These are phyloP conservation scores for Pseudococcus jackbeardsleyi DNA, from an alignment of 2,888 invertebrate species.

Conservation along the genomic window DNA sequence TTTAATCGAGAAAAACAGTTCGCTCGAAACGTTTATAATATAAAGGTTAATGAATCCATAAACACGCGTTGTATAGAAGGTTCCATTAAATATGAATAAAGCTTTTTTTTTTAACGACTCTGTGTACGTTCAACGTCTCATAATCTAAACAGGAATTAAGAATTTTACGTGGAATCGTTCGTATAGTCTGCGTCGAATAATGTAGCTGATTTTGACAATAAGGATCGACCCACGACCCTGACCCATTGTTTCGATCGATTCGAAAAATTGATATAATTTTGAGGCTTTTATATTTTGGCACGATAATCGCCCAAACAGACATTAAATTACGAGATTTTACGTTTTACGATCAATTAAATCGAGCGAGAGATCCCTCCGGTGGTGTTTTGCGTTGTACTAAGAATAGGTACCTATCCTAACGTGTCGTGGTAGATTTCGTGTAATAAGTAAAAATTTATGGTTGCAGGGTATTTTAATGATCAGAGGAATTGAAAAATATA, in stretches of 20 bases:
- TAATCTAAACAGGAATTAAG: neutral
- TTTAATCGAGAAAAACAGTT: neutral
- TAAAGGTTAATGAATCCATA: slow-evolving; percentile 44
- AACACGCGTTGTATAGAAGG: neutral
- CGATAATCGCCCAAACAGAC: neutral
- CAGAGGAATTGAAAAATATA: no score
- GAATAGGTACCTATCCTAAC: neutral
- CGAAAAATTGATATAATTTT: neutral
- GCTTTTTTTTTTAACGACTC: slow-evolving; percentile 20
- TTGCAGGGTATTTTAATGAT: no score
- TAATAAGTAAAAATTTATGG: no score
- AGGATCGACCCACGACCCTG: neutral
- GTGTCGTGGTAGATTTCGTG: no score
- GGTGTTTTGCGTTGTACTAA: neutral
- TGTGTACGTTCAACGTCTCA: neutral
- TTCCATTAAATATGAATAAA: slow-evolving; percentile 19
- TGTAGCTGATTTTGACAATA: neutral
- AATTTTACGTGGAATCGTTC: neutral
- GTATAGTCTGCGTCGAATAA: neutral
- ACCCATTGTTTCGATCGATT: neutral
- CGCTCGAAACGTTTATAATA: slow-evolving; percentile 25
- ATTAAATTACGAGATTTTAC: neutral
- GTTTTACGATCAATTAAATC: neutral
- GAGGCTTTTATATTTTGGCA: slow-evolving; percentile 9
- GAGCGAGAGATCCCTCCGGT: neutral